Percentiles rank a stretch among this genome's conserved stretches.
Conservation (phyloP, 2,797 vertebrate species). For the Chelonia mydas region DNA sequence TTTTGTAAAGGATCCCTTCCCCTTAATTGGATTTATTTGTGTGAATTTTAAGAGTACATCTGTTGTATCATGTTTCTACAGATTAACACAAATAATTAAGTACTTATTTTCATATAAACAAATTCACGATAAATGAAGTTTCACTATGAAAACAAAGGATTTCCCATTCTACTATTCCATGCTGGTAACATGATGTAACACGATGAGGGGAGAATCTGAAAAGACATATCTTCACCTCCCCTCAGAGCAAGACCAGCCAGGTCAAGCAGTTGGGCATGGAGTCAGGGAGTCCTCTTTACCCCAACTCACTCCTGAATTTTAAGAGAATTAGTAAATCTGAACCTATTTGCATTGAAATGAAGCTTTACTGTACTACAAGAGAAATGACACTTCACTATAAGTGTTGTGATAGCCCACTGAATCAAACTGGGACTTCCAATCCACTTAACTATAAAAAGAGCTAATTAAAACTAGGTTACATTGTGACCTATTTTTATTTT, state of each 20-base stretch:
- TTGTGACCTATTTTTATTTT: neutral
- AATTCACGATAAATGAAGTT: neutral
- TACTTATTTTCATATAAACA: neutral
- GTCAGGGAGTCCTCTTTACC: neutral
- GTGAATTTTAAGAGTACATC: neutral
- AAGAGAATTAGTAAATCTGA: accelerated
- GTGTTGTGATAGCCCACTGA: neutral
- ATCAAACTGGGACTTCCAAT: neutral
- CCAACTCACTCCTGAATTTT: neutral
- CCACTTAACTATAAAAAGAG: neutral
- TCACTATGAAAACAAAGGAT: neutral
- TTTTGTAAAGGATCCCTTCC: neutral
- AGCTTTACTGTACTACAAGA: neutral
- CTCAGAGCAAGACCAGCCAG: neutral
- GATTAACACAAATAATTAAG: neutral
- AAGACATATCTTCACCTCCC: neutral
- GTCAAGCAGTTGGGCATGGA: neutral
- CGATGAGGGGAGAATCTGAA: neutral
- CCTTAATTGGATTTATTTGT: neutral
- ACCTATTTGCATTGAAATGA: neutral
- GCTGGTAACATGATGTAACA: neutral
- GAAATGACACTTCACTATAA: neutral
- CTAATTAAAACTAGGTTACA: neutral
- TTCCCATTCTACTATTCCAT: neutral
- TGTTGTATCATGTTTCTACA: neutral